phyloP scores from a whole-genome alignment of 2,113 vertebrate genomes.

The Otis tarda region DNA sequence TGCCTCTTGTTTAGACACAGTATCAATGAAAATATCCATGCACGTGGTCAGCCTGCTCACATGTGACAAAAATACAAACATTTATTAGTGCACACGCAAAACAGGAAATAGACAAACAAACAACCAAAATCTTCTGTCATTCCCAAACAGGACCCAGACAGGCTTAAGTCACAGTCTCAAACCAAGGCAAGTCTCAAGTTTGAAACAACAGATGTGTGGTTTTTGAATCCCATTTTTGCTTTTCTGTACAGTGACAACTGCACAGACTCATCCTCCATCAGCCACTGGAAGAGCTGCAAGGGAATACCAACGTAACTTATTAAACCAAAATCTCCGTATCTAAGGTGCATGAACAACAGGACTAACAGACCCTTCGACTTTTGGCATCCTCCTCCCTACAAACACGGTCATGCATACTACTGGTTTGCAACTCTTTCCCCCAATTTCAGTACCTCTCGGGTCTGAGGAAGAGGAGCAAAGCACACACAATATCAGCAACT shows the following conservation, averaged over 20 bases:
- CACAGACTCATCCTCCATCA: background rate
- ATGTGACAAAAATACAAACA: background rate
- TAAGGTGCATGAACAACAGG: background rate
- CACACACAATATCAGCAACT: background rate
- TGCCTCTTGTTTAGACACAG: background rate
- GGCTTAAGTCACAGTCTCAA: background rate
- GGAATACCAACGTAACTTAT: background rate
- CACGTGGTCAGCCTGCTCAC: background rate
- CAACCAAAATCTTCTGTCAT: background rate
- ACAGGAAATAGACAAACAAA: background rate
- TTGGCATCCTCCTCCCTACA: background rate
- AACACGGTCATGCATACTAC: rapidly evolving
- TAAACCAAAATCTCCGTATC: background rate
- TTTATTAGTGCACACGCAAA: background rate
- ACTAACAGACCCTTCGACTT: background rate
- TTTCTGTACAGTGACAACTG: background rate
- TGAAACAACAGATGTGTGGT: background rate
- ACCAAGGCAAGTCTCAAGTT: background rate
- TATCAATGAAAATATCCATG: background rate
- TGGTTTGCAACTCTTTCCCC: background rate
- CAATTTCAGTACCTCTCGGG: too few species aligned
- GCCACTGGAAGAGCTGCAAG: background rate
- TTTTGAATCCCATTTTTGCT: background rate
- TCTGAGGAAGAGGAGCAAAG: background rate
- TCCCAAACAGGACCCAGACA: background rate